Percentiles rank a stretch among this genome's conserved stretches.
phyloP scores from a whole-genome alignment of 2,797 vertebrate genomes.

The Thripadectes ignobilis region DNA sequence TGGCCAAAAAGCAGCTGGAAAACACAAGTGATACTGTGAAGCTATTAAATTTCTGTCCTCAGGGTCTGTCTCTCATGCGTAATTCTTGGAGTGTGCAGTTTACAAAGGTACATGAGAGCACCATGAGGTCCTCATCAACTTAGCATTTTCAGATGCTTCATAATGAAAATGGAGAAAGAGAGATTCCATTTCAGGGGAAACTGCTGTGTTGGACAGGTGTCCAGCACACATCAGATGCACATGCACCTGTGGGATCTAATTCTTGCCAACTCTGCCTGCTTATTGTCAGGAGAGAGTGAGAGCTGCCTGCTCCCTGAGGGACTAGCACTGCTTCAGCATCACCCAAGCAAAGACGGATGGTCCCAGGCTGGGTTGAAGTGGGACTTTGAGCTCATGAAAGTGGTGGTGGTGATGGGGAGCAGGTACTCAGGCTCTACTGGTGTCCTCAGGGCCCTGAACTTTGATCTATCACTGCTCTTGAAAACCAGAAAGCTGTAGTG shows the following conservation, averaged over 20 bases:
- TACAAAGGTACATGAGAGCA: neutral
- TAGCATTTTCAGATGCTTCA: neutral
- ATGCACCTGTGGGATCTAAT: neutral
- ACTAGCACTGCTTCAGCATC: neutral
- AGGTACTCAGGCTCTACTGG: fast-evolving
- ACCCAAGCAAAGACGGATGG: neutral
- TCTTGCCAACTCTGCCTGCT: neutral
- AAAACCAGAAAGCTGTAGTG: neutral
- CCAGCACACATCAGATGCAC: fast-evolving
- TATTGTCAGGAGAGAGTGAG: neutral
- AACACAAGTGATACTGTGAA: neutral
- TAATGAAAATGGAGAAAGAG: neutral
- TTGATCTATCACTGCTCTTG: neutral
- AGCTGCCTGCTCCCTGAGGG: fast-evolving
- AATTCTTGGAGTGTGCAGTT: neutral
- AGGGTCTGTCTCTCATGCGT: neutral
- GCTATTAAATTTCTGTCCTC: neutral
- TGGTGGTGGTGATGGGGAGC: neutral
- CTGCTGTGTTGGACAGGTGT: neutral
- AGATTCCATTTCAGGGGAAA: neutral
- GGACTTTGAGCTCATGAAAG: neutral
- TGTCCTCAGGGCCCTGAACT: neutral
- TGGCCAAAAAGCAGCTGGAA: neutral
- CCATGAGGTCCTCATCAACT: neutral
- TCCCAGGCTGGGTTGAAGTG: neutral